phyloP scores from a whole-genome alignment of 2,888 invertebrate species.

The Erpobdella octoculata region DNA sequence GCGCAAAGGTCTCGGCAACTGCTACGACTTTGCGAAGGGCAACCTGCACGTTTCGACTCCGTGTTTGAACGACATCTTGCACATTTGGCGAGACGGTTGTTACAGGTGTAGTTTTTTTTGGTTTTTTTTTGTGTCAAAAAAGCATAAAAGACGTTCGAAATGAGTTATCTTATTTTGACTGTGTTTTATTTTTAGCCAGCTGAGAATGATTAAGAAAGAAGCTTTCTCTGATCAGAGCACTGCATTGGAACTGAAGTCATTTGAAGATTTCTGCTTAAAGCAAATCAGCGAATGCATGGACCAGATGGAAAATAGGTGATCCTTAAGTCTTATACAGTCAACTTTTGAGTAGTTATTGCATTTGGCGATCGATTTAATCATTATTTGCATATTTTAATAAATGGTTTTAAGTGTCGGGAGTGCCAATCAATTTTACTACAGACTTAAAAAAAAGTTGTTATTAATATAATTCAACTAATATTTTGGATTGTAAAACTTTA shows the following conservation, averaged over 20 bases:
- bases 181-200: slow-evolving; percentile 21
- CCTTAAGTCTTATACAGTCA: not conserved
- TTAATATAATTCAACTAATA: too few species aligned
- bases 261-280: slow-evolving; percentile 56
- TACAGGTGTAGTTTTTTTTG: too few species aligned
- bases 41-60: slow-evolving; percentile 71
- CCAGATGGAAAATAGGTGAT: slow-evolving; percentile 61
- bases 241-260: slow-evolving; percentile 64
- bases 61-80: slow-evolving; percentile 69
- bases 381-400: too few species aligned
- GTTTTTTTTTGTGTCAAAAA: too few species aligned
- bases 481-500: not conserved
- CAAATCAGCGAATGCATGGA: slow-evolving; percentile 65
- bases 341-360: not conserved
- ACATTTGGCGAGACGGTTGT: slow-evolving; percentile 67
- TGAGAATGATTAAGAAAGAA: slow-evolving; percentile 50
- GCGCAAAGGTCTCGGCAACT: slow-evolving; percentile 57
- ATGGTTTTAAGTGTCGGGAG: too few species aligned
- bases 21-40: slow-evolving; percentile 56
- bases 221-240: slow-evolving; percentile 54
- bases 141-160: too few species aligned
- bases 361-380: too few species aligned
- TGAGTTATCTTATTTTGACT: too few species aligned
- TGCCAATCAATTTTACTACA: too few species aligned
- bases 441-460: too few species aligned